Evolutionary conservation across 23 tunicate species (phyloP).

Genomic region (Aplidium turbinatum): DNA sequence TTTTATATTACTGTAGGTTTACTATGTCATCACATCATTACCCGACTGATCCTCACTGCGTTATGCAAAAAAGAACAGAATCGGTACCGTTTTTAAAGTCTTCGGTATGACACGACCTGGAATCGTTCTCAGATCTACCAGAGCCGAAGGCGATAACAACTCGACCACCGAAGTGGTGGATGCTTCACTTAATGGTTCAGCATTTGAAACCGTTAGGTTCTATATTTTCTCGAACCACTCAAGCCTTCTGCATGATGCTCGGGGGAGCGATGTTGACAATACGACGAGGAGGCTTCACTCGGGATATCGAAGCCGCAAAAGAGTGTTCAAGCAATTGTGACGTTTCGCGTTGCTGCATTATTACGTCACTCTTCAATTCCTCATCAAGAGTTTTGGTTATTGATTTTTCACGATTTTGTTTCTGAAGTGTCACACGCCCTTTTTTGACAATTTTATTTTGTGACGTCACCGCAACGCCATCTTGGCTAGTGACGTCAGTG

Average conservation of each 20-base stretch:
- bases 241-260: neutral
- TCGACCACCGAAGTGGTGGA: no score
- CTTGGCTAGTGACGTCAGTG: constrained; percentile 20
- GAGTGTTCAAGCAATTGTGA: constrained; percentile 43
- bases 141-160: no score
- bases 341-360: constrained; percentile 44
- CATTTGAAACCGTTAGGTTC: neutral
- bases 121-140: no score
- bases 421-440: neutral
- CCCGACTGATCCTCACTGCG: no score
- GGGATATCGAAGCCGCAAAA: constrained; percentile 85
- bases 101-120: no score
- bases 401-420: neutral
- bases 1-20: no score
- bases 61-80: no score
- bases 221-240: neutral
- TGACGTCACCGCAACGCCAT: constrained; percentile 23
- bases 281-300: constrained; percentile 70
- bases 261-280: constrained; percentile 54
- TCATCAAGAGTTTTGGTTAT: constrained; percentile 27
- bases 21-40: no score
- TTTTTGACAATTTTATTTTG: neutral
- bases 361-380: constrained; percentile 54
- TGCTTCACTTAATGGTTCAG: no score
- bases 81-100: no score